A percentile compares a stretch with the other conserved stretches of the same genome.
Conservation (phyloP, 1,140 invertebrate species). For the Lasioglossum albipes region DNA sequence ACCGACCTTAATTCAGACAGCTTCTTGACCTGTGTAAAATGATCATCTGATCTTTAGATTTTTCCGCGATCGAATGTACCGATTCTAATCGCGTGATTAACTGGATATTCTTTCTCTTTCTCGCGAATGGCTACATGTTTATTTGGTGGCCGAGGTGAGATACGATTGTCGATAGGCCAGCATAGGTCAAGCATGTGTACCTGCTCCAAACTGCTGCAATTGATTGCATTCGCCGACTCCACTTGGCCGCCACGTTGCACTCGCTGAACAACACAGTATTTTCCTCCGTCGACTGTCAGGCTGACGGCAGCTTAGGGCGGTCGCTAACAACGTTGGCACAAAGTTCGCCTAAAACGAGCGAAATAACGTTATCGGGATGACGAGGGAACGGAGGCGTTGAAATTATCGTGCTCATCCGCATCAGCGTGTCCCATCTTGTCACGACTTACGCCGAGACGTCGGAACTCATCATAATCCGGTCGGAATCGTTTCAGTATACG, state of each 20-base stretch:
- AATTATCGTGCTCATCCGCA: constrained; percentile 32
- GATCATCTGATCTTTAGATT: not conserved
- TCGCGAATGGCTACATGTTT: not conserved
- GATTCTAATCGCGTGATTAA: not conserved
- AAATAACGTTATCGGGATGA: constrained; percentile 15
- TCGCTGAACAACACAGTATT: not conserved
- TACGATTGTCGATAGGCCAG: constrained; percentile 27
- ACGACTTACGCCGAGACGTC: constrained; percentile 7
- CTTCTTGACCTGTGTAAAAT: no score
- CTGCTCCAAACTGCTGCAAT: not conserved
- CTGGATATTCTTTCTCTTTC: not conserved
- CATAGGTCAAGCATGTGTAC: not conserved
- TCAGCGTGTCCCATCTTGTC: constrained; percentile 30
- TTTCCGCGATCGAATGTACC: constrained; percentile 12
- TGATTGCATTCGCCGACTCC: not conserved
- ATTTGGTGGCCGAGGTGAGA: constrained; percentile 4
- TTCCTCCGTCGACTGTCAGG: not conserved
- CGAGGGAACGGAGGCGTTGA: constrained; percentile 37
- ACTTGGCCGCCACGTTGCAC: not conserved
- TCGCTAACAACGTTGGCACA: not conserved
- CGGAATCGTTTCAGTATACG: constrained; percentile 14
- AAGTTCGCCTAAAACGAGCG: not conserved
- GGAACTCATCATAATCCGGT: constrained; percentile 31
- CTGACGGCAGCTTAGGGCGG: not conserved
- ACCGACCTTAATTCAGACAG: no score